phyloP scores from a whole-genome alignment of 2,113 vertebrate species.

The Nothoprocta perdicaria region DNA sequence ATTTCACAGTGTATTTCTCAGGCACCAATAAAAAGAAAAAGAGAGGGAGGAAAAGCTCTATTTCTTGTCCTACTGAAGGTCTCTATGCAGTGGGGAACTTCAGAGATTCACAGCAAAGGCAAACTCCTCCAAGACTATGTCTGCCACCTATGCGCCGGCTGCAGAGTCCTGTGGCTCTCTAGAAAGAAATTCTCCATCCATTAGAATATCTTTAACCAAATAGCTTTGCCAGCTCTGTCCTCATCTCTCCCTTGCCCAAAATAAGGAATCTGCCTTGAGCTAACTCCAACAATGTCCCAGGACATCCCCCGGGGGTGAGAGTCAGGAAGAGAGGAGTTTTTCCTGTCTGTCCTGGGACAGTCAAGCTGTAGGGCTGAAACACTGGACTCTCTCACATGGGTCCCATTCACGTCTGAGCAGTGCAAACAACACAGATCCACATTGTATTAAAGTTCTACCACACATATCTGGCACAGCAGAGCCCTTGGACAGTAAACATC shows the following conservation, averaged over 20 bases:
- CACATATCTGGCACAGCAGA: background rate
- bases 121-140: background rate
- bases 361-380: background rate
- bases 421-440: background rate
- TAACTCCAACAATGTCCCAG: background rate
- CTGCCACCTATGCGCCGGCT: background rate
- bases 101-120: conserved; percentile 16
- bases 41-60: background rate
- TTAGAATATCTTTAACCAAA: background rate
- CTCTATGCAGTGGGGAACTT: background rate
- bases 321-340: background rate
- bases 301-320: background rate
- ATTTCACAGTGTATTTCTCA: background rate
- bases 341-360: background rate
- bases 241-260: background rate
- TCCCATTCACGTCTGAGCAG: background rate
- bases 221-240: conserved; percentile 1
- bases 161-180: background rate
- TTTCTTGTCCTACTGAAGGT: background rate
- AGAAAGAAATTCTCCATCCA: background rate
- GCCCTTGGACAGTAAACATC: background rate
- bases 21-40: background rate
- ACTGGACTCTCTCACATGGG: background rate
- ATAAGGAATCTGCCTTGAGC: background rate
- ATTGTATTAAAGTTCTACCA: background rate